Evolutionary conservation across 2,113 vertebrate genomes (phyloP), one percentile per base, ranked within the genome.

Genomic region (Euleptes europaea): DNA sequence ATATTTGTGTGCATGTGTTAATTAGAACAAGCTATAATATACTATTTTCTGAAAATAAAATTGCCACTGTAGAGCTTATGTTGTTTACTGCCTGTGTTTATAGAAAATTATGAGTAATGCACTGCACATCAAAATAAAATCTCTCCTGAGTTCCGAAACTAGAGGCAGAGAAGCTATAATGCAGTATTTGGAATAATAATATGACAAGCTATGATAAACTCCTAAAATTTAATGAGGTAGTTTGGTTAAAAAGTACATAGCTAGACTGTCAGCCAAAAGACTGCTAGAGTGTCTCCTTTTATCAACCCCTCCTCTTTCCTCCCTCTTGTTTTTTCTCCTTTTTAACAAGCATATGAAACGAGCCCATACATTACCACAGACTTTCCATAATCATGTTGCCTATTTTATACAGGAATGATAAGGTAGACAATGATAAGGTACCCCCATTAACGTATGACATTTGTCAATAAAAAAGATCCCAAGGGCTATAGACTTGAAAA

Each of bases 181-280:
- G 83, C 81, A 88, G 71, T 84, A 92, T 93, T 94, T 90, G 89
- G 88, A 93, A 91, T 90, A 94, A 90, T 92, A 94, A 93, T 90
- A 90, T 93, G 84, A 82, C 69, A 92, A 92, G 89, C 87, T 94
- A 93, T 92, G 92, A 92, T 88, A 88, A 47, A 86, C 70, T 87
- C 42, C 86, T 94, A 91, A 95, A 93, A 92, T 92, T 93, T 96
- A 95, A 94, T 90, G 82, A 94, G 80, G 81, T 91, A 75, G 86
- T 93, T 96, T 93, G 91, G 82, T 90, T 88, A 87, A 94, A 95
- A 92, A 87, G 75, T 86, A 57, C 84, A 80, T 85, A 90, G 77
- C 88, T 84, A 88, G 86, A 90, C 90, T 93, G 76, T 93, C 92
- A 94, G 90, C 80, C 67, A 93, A 91, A 81, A 89, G 87, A 57